Evolutionary conservation across 2,797 vertebrate species (phyloP).

Genomic region (Austrolebias charrua): DNA sequence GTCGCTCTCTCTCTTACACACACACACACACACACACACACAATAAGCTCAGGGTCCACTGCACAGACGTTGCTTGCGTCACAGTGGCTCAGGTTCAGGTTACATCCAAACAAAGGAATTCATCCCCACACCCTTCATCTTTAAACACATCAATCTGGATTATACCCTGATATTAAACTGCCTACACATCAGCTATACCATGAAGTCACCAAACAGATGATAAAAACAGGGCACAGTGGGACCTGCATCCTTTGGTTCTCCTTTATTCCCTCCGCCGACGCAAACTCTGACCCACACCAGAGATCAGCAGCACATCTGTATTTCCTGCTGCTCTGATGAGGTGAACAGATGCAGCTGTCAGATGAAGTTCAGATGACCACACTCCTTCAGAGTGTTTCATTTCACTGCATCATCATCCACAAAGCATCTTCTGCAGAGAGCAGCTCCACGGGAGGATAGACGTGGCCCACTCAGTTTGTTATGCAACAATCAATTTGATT

Average conservation of each 20-base stretch:
- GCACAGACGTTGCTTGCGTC: constrained; percentile 62
- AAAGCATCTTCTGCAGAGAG: constrained; percentile 61
- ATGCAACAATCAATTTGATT: constrained; percentile 75
- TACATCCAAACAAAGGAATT: constrained; percentile 75
- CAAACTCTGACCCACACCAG: constrained; percentile 16
- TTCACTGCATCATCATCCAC: constrained; percentile 62
- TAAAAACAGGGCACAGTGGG: constrained; percentile 3
- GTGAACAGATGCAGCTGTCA: constrained; percentile 38
- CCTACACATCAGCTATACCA: constrained; percentile 7
- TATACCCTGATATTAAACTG: constrained; percentile 34
- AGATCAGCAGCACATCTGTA: constrained; percentile 31
- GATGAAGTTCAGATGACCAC: constrained; percentile 57
- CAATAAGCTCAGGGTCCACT: constrained; percentile 51
- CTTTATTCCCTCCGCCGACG: constrained; percentile 30
- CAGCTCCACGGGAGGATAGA: constrained; percentile 60
- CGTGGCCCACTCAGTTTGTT: constrained; percentile 71
- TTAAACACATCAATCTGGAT: constrained; percentile 33
- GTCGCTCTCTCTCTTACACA: constrained; percentile 33
- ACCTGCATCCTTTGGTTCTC: constrained; percentile 9
- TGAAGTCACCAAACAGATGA: constrained; percentile 21
- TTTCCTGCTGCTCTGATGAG: constrained; percentile 34
- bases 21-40: constrained; percentile 50
- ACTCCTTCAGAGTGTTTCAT: constrained; percentile 44
- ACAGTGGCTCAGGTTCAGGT: constrained; percentile 66
- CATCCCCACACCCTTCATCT: constrained; percentile 47